Conservation (phyloP, 2,797 vertebrate genomes). For the Spinibarbus caldwelli region DNA sequence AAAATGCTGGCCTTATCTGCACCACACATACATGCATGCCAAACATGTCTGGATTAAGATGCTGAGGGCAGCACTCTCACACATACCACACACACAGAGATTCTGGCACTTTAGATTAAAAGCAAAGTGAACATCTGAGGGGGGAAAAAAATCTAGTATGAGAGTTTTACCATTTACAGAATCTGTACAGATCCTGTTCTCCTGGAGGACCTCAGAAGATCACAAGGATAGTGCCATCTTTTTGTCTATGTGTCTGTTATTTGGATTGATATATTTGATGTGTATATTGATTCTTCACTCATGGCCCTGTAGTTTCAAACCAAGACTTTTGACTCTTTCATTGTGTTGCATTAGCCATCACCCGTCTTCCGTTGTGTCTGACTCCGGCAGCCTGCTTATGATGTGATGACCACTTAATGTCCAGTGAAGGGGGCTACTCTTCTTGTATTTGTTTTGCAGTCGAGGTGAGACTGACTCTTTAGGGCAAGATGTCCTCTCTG, state of each 20-base stretch:
- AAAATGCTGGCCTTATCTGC: constrained; percentile 61
- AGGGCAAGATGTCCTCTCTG: constrained; percentile 61
- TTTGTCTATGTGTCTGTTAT: not conserved
- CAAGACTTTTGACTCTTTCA: not conserved
- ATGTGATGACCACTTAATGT: constrained; percentile 39
- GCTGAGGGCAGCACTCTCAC: constrained; percentile 47
- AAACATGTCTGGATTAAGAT: constrained; percentile 60
- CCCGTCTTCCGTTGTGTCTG: not conserved
- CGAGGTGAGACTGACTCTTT: constrained; percentile 68
- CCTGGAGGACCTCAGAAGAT: constrained; percentile 23
- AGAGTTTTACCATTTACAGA: constrained; percentile 28
- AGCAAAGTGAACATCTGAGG: constrained; percentile 30
- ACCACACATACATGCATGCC: constrained; percentile 59
- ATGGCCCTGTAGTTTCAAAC: not conserved
- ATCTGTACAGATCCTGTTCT: not conserved
- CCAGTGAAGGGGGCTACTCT: constrained; percentile 27
- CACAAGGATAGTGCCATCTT: not conserved
- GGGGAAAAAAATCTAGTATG: not conserved
- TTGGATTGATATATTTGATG: not conserved
- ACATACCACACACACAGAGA: constrained; percentile 28
- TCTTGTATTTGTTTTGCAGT: constrained; percentile 58
- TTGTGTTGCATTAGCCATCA: not conserved
- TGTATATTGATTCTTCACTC: not conserved
- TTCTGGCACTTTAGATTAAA: constrained; percentile 51
- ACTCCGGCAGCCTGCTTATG: not conserved